Percentiles rank a stretch among this genome's conserved stretches.
These are phyloP conservation scores for Cuculus canorus DNA, from an alignment of 2,797 vertebrate genomes.

Conservation along the genomic window DNA sequence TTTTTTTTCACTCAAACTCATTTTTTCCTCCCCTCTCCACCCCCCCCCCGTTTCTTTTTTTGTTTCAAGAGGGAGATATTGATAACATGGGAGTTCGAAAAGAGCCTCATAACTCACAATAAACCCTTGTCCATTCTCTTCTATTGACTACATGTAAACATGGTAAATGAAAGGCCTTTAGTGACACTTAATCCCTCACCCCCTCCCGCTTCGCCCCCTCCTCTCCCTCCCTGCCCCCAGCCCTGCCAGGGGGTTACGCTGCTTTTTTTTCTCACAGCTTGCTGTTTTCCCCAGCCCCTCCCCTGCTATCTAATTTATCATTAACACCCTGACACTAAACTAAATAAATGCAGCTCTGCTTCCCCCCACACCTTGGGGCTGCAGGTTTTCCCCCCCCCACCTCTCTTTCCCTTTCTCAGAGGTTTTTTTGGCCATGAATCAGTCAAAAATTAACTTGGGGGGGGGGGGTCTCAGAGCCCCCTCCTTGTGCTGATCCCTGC, in stretches of 20 bases:
- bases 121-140: constrained; percentile 38
- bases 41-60: background rate
- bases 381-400: no score
- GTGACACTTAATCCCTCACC: constrained; percentile 41
- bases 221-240: background rate
- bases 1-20: no score
- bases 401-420: no score
- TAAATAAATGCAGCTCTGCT: constrained; percentile 27
- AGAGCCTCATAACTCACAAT: constrained; percentile 22
- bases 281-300: constrained; percentile 9
- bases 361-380: background rate
- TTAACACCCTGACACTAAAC: constrained; percentile 52
- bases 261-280: background rate
- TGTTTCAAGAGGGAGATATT: background rate
- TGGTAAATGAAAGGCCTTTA: constrained; percentile 52
- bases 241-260: background rate
- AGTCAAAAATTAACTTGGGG: background rate
- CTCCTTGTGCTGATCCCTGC: background rate
- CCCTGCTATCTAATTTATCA: constrained; percentile 53
- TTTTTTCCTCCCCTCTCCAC: background rate
- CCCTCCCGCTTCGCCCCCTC: background rate
- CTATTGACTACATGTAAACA: constrained; percentile 53
- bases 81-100: background rate
- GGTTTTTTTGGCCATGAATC: background rate
- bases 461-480: background rate